A percentile compares a stretch with the other conserved stretches of the same genome.
These are phyloP conservation scores for Dreissena polymorpha DNA, from an alignment of 1,140 invertebrate genomes.

Conservation along the genomic window DNA sequence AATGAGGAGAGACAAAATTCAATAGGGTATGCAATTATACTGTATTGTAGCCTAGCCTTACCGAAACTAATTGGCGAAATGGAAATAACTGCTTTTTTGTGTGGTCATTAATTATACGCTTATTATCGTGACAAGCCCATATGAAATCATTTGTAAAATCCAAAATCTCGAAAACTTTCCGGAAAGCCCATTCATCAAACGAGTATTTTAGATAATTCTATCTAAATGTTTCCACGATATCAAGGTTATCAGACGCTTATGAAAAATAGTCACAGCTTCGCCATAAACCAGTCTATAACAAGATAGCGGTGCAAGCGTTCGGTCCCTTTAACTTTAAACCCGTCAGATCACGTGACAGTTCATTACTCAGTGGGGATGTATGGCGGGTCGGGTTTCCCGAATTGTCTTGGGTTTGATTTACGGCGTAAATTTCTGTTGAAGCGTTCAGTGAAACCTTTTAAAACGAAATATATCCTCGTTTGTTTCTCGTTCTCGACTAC, in stretches of 20 bases:
- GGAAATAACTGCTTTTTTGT: constrained; percentile 13
- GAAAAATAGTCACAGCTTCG: constrained; percentile 55
- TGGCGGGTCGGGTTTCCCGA: constrained; percentile 29
- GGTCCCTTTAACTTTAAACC: constrained; percentile 41
- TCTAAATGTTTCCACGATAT: constrained; percentile 49
- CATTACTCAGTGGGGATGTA: constrained; percentile 53
- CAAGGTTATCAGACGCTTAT: constrained; percentile 49
- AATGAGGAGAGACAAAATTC: too few species aligned
- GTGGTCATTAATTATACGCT: constrained; percentile 31
- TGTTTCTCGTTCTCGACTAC: too few species aligned
- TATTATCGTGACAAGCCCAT: constrained; percentile 40
- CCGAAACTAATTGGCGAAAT: too few species aligned
- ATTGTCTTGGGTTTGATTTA: constrained; percentile 45
- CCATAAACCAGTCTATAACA: constrained; percentile 50
- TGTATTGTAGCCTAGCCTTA: too few species aligned
- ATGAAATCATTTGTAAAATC: constrained; percentile 55
- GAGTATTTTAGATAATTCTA: constrained; percentile 39
- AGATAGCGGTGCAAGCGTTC: constrained; percentile 37
- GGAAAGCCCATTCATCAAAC: constrained; percentile 31
- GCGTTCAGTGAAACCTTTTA: too few species aligned
- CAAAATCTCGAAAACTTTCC: constrained; percentile 33
- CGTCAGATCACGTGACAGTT: constrained; percentile 51
- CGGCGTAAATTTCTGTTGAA: too few species aligned
- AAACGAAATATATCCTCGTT: too few species aligned
- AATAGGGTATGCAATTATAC: too few species aligned